These are phyloP conservation scores for Philaethria dido DNA, from an alignment of 2,888 invertebrate genomes.

Conservation along the genomic window DNA sequence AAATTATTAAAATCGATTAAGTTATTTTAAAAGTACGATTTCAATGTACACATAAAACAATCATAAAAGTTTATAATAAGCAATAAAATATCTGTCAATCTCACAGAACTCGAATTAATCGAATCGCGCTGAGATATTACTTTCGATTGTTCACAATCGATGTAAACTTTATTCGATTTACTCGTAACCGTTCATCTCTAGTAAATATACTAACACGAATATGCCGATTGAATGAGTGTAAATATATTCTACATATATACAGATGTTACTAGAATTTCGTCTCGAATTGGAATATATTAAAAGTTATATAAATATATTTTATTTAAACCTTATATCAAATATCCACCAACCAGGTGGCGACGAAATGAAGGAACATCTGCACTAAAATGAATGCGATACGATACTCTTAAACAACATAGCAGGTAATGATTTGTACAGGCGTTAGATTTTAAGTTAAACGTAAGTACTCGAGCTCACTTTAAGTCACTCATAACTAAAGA, in stretches of 20 bases:
- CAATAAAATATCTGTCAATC: not conserved
- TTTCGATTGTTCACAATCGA: not conserved
- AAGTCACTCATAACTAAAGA: conserved; percentile 74
- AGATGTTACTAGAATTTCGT: conserved; percentile 20
- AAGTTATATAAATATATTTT: conserved; percentile 12
- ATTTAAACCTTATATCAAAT: conserved; percentile 2
- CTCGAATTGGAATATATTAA: not conserved
- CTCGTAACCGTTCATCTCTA: conserved; percentile 14
- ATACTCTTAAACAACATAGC: conserved; percentile 44
- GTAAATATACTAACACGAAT: conserved; percentile 23
- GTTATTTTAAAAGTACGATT: not conserved
- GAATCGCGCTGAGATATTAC: not conserved
- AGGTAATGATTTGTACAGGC: conserved; percentile 60
- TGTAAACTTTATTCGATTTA: conserved; percentile 3
- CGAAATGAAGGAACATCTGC: conserved; percentile 13
- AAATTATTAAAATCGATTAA: conserved; percentile 30
- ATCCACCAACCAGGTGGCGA: conserved; percentile 28
- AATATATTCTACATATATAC: conserved; percentile 22
- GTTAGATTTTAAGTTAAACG: conserved; percentile 48
- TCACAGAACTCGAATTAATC: not conserved
- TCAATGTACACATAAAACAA: not conserved
- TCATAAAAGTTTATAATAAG: not conserved
- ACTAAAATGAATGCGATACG: conserved; percentile 42
- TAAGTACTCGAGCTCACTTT: conserved; percentile 82
- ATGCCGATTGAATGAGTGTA: conserved; percentile 25